Conservation (phyloP, 1,140 invertebrate species). For the Venustaconcha ellipsiformis region DNA sequence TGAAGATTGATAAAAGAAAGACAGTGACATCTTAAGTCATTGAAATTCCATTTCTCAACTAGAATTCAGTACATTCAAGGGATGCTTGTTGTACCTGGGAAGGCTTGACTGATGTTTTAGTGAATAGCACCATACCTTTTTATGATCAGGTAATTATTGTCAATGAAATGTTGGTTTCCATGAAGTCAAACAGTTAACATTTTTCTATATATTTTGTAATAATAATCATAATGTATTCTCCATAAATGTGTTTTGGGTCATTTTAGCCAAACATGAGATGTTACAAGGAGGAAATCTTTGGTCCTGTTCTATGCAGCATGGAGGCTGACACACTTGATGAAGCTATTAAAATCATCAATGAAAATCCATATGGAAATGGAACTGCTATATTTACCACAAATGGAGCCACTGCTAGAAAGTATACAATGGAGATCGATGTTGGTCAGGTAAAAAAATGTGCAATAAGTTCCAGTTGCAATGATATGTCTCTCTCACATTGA, state of each 20-base stretch:
- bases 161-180: neutral
- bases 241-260: neutral
- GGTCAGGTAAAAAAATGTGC: constrained; percentile 79
- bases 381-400: constrained; percentile 99
- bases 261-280: constrained; percentile 88
- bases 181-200: neutral
- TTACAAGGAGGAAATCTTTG: constrained; percentile 99
- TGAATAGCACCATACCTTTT: too few species aligned
- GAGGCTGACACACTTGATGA: constrained; percentile 90
- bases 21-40: too few species aligned
- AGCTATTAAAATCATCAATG: constrained; percentile 94
- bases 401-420: constrained; percentile 95
- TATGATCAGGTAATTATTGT: too few species aligned
- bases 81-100: too few species aligned
- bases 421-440: constrained; percentile 92
- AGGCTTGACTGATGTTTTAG: too few species aligned
- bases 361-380: constrained; percentile 98
- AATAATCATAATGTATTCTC: neutral
- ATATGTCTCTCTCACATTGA: too few species aligned
- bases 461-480: too few species aligned
- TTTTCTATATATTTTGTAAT: neutral
- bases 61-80: too few species aligned
- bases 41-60: too few species aligned
- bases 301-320: constrained; percentile 92
- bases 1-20: too few species aligned